Evolutionary conservation across 2,888 invertebrate species (phyloP), one percentile per base, ranked within the genome.

Genomic region (Morinoia aosen): DNA sequence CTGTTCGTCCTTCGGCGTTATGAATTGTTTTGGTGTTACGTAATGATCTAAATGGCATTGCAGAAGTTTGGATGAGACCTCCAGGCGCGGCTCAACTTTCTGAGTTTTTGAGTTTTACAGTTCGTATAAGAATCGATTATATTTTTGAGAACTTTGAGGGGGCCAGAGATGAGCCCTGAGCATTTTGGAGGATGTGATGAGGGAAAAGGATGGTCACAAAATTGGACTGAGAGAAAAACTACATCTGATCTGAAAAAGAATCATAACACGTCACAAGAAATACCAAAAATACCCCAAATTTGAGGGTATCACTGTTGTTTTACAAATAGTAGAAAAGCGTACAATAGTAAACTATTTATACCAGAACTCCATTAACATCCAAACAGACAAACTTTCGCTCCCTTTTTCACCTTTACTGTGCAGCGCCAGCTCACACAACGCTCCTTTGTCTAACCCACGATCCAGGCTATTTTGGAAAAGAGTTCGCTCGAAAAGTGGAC

Each of bases 31-130:
- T 90, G 39, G 39, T 40, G 39, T 40, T 8, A 5, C 90, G 57
- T 93, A 93, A 57, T 33, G 58, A 57, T 57, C 93, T 57, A 57
- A 57, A 93, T 56, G 57, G 93, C 33, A 93, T 93, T 93, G 93
- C 58, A 12, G 33, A 93, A 93, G 93, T 93, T 93, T 8, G 19
- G 93, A 93, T 93, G 93, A 57, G 56, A 12, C 58, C 57, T n/a
- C 90, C 5, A 40, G 14, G 39, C 12, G 12, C 16, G 40, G 90
- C 90, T 88, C 39, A 90, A 90, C 90, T 90, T 90, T 40, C 8
- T 14, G 39, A 90, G 90, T 90, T 40, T 90, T 90, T 40, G 90
- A 90, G 90, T 40, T 90, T 39, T 48, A 90, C 40, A 16, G 90
- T 40, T 12, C 90, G 39, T 90, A 39, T 40, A 90, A 39, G 40